phyloP scores from a whole-genome alignment of 1,140 invertebrate genomes.

The Ostrea edulis region DNA sequence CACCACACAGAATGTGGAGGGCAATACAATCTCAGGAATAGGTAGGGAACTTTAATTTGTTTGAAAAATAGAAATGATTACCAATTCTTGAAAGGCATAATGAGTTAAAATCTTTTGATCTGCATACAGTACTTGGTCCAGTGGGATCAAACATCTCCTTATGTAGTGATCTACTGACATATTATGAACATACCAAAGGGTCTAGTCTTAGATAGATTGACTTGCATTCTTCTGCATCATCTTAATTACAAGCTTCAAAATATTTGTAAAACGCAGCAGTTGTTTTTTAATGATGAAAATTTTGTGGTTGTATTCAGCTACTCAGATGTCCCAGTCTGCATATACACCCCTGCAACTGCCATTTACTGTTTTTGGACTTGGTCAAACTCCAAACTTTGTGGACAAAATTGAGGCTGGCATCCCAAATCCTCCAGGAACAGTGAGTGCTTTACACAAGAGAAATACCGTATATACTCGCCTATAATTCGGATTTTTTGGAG shows the following conservation, averaged over 20 bases:
- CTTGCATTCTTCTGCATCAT: no score
- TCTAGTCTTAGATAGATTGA: no score
- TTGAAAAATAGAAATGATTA: not conserved
- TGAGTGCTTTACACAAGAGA: conserved; percentile 54
- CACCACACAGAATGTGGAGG: conserved; percentile 83
- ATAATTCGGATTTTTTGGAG: no score
- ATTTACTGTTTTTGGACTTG: conserved; percentile 96
- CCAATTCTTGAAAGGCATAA: not conserved
- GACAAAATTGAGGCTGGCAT: conserved; percentile 93
- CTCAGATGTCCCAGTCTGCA: conserved; percentile 95
- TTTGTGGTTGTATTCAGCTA: conserved; percentile 78
- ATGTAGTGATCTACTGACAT: no score
- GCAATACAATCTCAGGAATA: conserved; percentile 65
- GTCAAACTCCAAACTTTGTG: conserved; percentile 97
- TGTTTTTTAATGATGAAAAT: not conserved
- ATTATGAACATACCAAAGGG: no score
- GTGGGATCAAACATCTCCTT: no score
- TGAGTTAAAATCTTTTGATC: no score
- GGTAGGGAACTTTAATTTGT: conserved; percentile 51
- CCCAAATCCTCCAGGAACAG: conserved; percentile 75
- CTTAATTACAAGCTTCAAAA: no score
- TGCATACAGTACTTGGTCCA: no score
- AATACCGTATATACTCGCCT: no score
- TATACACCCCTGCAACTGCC: conserved; percentile 95
- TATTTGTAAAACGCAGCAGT: not conserved